phyloP scores from a whole-genome alignment of 2,113 vertebrate genomes.

The Eudorcas thomsonii region DNA sequence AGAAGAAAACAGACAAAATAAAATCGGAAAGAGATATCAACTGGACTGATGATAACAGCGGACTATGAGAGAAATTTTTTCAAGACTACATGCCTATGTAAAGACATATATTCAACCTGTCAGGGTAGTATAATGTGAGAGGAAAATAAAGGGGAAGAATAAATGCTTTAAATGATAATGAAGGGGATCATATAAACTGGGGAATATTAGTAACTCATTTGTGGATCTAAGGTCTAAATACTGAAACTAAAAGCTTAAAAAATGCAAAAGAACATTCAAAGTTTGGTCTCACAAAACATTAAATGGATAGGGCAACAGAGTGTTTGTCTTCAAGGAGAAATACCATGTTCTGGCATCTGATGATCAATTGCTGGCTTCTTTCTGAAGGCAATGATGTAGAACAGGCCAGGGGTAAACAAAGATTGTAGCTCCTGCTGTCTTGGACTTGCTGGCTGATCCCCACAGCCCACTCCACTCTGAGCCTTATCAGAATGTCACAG shows the following conservation, averaged over 20 bases:
- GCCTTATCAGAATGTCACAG: slow-evolving; percentile 59
- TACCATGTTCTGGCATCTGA: slow-evolving; percentile 4
- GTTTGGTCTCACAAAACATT: neutral
- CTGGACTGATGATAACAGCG: neutral
- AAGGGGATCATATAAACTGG: neutral
- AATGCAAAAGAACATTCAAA: neutral
- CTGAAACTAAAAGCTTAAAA: neutral
- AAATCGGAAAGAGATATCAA: neutral
- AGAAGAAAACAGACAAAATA: neutral
- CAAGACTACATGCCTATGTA: neutral
- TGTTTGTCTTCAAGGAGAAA: neutral
- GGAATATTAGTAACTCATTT: neutral
- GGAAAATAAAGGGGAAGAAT: neutral
- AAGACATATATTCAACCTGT: neutral
- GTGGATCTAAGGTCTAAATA: neutral
- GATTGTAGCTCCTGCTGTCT: neutral
- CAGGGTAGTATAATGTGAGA: neutral
- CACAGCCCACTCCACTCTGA: slow-evolving; percentile 1
- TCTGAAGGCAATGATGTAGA: slow-evolving; percentile 36
- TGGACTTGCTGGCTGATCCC: slow-evolving; percentile 30
- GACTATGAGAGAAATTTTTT: neutral
- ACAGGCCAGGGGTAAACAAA: neutral
- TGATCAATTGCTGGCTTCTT: neutral
- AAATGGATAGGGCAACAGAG: neutral
- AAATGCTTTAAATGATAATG: neutral